Percentiles rank a stretch among this genome's conserved stretches.
These are phyloP conservation scores for Agapornis roseicollis DNA, from an alignment of 2,113 vertebrate species.

Conservation along the genomic window DNA sequence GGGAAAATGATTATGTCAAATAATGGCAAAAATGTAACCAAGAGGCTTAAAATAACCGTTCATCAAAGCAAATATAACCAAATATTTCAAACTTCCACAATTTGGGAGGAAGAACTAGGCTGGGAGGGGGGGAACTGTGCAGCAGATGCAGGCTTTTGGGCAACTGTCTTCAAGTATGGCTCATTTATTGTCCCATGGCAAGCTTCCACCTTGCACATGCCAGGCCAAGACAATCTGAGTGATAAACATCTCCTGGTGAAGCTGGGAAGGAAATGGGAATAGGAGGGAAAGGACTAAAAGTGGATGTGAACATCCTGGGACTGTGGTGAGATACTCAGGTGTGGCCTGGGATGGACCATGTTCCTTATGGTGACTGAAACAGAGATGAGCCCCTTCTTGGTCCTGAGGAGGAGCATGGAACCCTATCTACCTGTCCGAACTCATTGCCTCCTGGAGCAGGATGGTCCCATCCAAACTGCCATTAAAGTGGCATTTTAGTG, in stretches of 20 bases:
- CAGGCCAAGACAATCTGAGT: neutral
- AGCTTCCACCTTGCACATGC: neutral
- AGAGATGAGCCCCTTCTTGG: neutral
- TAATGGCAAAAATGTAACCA: neutral
- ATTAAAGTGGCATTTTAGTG: neutral
- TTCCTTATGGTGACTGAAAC: neutral
- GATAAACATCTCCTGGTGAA: neutral
- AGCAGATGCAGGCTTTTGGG: neutral
- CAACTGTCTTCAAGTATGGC: neutral
- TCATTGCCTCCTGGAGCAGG: neutral
- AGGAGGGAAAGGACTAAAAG: neutral
- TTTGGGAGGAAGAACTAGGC: neutral
- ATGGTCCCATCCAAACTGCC: neutral
- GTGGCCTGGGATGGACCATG: neutral
- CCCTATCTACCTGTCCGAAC: fast-evolving
- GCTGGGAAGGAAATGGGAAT: neutral
- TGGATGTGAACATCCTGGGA: neutral
- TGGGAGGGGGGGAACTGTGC: neutral
- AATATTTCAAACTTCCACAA: neutral
- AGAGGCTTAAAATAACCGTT: neutral
- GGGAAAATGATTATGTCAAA: neutral
- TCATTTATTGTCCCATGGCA: neutral
- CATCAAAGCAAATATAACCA: neutral
- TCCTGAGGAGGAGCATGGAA: neutral
- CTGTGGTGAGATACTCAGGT: neutral